Evolutionary conservation across 2,888 invertebrate species (phyloP), one percentile per base, ranked within the genome.

Genomic region (Xylocampa areola): DNA sequence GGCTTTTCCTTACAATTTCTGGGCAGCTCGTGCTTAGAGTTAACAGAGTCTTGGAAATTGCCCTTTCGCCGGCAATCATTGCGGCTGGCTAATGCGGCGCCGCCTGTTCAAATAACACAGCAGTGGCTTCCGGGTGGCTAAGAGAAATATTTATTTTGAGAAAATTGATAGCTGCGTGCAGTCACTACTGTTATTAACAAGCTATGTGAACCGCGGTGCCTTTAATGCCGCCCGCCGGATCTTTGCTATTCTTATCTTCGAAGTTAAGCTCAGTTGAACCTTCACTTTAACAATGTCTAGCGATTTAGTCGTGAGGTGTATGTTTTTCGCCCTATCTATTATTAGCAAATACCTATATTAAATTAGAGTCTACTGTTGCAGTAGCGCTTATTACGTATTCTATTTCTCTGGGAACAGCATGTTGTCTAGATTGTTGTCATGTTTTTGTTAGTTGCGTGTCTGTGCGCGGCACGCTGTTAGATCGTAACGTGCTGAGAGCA

Each of bases 121-220:
- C 82, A 77, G 85, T 77, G 74, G 87, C 92, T 92, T 92, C 92
- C 92, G 92, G 89, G 81, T 90, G 76, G 81, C 82, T 82, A 80
- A 82, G 80, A 74, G 85, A 87, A 87, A 87, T 88, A 87, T 91
- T 90, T 92, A 90, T 90, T 90, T 90, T 87, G 80, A 84, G 85
- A 73, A 89, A 91, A 90, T 89, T 89, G 83, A 88, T 89, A 88
- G 87, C 77, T 83, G 72, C 75, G 73, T 76, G 63, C 70, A 76
- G 70, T 79, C 77, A 79, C 80, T 67, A 71, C 84, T 66, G 81
- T 85, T 84, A 87, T 91, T 88, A 89, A 76, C 73, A 63, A 71
- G 73, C 73, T 67, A 71, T 75, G 76, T 73, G 76, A 71, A 77
- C 68, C 68, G 55, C 62, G 33, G 32, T 45, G 36, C 51, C 39